Conservation (phyloP, 2,888 invertebrate species). For the Caradrina kadenii region DNA sequence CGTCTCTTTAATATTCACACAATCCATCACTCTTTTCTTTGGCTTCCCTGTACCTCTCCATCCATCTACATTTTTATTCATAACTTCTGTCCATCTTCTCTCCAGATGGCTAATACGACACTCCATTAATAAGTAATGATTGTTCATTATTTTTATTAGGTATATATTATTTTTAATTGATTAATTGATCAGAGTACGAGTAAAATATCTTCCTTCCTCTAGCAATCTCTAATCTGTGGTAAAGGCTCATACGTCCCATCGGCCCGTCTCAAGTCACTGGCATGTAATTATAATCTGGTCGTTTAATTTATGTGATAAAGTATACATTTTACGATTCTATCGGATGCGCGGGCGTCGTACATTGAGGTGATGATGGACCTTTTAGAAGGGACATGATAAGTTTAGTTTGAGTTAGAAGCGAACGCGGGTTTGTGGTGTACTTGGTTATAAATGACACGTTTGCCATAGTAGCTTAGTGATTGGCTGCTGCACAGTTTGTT, state of each 20-base stretch:
- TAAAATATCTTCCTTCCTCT: slow-evolving; percentile 7
- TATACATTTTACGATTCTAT: slow-evolving; percentile 71
- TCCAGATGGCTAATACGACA: too few relatives aligned
- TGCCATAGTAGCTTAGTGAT: too few relatives aligned
- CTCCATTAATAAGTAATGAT: too few relatives aligned
- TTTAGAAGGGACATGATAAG: slow-evolving; percentile 73
- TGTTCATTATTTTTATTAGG: neutral
- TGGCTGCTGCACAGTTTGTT: too few relatives aligned
- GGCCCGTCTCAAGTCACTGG: slow-evolving; percentile 33
- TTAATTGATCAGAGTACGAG: neutral
- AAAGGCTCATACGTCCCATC: slow-evolving; percentile 12
- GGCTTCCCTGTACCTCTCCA: too few relatives aligned
- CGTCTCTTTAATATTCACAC: too few relatives aligned
- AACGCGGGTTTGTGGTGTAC: slow-evolving; percentile 17
- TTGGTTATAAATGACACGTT: too few relatives aligned
- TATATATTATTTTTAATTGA: neutral
- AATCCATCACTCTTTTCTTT: too few relatives aligned
- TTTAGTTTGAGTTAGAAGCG: slow-evolving; percentile 66
- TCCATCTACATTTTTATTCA: too few relatives aligned
- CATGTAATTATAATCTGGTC: slow-evolving; percentile 61
- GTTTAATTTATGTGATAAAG: slow-evolving; percentile 71
- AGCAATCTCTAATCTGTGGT: slow-evolving; percentile 18
- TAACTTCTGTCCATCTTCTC: too few relatives aligned
- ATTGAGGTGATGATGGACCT: slow-evolving; percentile 77
- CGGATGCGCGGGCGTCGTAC: slow-evolving; percentile 70